These are phyloP conservation scores for Alauda arvensis DNA, from an alignment of 2,797 vertebrate species.

Conservation along the genomic window DNA sequence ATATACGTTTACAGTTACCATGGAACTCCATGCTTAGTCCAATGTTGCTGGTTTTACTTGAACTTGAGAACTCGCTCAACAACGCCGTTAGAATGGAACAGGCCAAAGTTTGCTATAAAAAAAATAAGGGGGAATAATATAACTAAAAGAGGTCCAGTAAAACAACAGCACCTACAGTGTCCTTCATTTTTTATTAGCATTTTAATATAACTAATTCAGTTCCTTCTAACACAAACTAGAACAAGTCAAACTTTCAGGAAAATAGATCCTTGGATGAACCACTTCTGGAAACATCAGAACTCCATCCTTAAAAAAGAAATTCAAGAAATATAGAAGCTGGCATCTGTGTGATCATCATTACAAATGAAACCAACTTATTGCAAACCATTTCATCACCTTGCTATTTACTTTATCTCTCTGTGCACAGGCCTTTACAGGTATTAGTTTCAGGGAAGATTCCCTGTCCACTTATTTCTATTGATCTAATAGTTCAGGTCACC, in stretches of 20 bases:
- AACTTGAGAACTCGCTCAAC: conserved; percentile 97
- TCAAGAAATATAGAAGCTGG: neutral
- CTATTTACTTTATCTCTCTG: neutral
- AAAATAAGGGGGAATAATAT: conserved; percentile 36
- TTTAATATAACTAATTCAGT: neutral
- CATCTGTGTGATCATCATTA: neutral
- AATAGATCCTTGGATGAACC: neutral
- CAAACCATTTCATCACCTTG: neutral
- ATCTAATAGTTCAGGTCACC: neutral
- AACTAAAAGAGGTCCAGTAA: conserved; percentile 31
- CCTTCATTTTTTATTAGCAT: neutral
- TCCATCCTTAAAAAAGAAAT: neutral
- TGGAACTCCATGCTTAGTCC: conserved; percentile 99
- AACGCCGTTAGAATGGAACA: conserved; percentile 97
- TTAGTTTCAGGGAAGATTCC: neutral
- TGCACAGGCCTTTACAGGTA: neutral
- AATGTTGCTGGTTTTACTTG: conserved; percentile 98
- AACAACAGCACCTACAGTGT: neutral
- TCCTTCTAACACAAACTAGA: neutral
- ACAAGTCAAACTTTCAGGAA: neutral
- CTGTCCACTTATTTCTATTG: neutral
- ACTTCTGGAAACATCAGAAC: neutral
- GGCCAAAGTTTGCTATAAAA: conserved; percentile 92
- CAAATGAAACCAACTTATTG: neutral
- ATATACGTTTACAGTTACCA: conserved; percentile 94